A percentile compares a stretch with the other conserved stretches of the same genome.
These are phyloP conservation scores for Argopecten irradians DNA, from an alignment of 1,140 invertebrate genomes.

Conservation along the genomic window DNA sequence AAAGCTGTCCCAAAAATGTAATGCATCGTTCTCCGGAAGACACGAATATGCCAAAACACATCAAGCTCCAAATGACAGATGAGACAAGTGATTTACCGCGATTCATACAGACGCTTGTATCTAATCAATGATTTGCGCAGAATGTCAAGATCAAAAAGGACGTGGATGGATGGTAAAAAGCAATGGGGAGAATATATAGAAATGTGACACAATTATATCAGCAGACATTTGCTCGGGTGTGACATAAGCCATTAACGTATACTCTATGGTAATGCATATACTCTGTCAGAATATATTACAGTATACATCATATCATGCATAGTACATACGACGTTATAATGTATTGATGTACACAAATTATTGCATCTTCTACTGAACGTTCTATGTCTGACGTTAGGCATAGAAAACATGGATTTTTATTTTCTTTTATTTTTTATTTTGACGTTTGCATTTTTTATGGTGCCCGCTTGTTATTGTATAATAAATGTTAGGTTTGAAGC, in stretches of 20 bases:
- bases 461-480: too few species aligned
- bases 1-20: slow-evolving; percentile 17
- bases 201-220: not conserved
- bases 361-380: too few species aligned
- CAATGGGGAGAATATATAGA: not conserved
- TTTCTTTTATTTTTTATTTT: too few species aligned
- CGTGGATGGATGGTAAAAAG: not conserved
- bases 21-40: slow-evolving; percentile 8
- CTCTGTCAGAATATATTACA: not conserved
- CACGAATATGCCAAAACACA: slow-evolving; percentile 1
- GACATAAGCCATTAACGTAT: not conserved
- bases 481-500: too few species aligned
- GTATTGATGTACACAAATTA: too few species aligned
- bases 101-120: slow-evolving; percentile 7
- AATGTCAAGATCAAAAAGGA: not conserved
- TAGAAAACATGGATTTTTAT: too few species aligned
- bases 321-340: not conserved
- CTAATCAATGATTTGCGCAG: not conserved
- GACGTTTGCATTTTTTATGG: too few species aligned
- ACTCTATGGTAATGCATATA: not conserved
- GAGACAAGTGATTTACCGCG: slow-evolving; percentile 3
- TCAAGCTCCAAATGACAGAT: slow-evolving; percentile 10
- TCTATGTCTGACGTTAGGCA: too few species aligned
- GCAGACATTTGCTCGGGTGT: not conserved
- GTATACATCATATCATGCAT: not conserved